Evolutionary conservation across 2,797 vertebrate genomes (phyloP), one percentile per base, ranked within the genome.

Genomic region (Urophycis tenuis): DNA sequence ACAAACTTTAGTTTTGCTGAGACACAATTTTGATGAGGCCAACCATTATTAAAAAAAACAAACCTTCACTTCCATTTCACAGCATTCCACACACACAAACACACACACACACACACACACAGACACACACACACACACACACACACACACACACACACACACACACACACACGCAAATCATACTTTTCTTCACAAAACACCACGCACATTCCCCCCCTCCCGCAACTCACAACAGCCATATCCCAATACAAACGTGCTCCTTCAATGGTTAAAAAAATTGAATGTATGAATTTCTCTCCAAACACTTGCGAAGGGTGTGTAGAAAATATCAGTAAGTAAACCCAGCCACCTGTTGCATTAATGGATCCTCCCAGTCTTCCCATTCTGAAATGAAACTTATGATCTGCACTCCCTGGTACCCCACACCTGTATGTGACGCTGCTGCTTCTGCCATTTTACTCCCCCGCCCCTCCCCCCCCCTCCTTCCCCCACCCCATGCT

Each of bases 271-370:
- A 75, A 84, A 64, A 92, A 93, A 93, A 89, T 90, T 92, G 84
- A 93, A 94, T 92, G 86, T 94, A 91, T 94, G 87, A 86, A 85
- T 95, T 95, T 93, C 92, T 93, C 90, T 94, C 94, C 85, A 92
- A 95, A 94, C 95, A 92, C 91, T 94, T 93, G 87, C 93, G 93
- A 93, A 91, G 91, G 91, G 92, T 95, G 85, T 93, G 92, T 96
- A 95, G 93, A 96, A 90, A 90, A 90, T 95, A 94, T 93, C 94
- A 95, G 93, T 95, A 94, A 95, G 95, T 95, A 91, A 91, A 88
- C 74, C 80, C 77, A 30, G 73, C 72, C 73, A 87, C 84, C 79
- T 80, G 70, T 83, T 31, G 83, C 83, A 86, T 87, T 71, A 74
- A 73, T 36, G 80, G 78, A 78, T 82, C 75, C 81, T 82, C 71